Percentiles rank a stretch among this genome's conserved stretches.
Conservation (phyloP, 2,888 invertebrate genomes). For the Halictus ligatus region DNA sequence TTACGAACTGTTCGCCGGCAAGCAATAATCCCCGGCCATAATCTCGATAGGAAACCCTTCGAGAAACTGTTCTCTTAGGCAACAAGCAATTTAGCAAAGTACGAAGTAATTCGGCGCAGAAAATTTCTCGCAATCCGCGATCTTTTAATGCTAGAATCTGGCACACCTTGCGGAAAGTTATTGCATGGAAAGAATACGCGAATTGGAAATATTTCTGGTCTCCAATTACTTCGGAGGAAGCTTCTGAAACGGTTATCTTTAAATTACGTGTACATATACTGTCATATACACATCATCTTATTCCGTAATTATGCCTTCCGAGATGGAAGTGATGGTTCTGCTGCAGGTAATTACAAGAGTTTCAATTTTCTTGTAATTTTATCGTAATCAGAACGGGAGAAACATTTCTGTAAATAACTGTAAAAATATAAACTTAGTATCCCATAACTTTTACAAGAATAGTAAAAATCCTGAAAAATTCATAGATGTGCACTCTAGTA, state of each 20-base stretch:
- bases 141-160: slow-evolving; percentile 56
- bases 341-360: neutral
- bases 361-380: neutral
- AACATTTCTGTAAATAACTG: neutral
- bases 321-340: neutral
- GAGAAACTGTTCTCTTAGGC: slow-evolving; percentile 59
- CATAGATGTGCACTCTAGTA: too few species aligned
- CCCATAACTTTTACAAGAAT: too few species aligned
- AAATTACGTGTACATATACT: neutral
- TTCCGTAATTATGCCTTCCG: neutral
- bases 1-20: slow-evolving; percentile 42
- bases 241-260: slow-evolving; percentile 6
- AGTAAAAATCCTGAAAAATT: too few species aligned
- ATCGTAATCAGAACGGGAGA: neutral
- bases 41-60: slow-evolving; percentile 42
- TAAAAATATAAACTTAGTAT: too few species aligned
- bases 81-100: slow-evolving; percentile 63
- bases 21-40: slow-evolving; percentile 43
- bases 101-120: slow-evolving; percentile 56
- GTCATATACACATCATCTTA: neutral
- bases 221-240: slow-evolving; percentile 2
- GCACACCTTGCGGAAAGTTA: slow-evolving; percentile 30
- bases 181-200: slow-evolving; percentile 11
- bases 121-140: slow-evolving; percentile 54
- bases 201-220: slow-evolving; percentile 15